Conservation (phyloP, 2,797 vertebrate species). For the Gallirallus australis region DNA sequence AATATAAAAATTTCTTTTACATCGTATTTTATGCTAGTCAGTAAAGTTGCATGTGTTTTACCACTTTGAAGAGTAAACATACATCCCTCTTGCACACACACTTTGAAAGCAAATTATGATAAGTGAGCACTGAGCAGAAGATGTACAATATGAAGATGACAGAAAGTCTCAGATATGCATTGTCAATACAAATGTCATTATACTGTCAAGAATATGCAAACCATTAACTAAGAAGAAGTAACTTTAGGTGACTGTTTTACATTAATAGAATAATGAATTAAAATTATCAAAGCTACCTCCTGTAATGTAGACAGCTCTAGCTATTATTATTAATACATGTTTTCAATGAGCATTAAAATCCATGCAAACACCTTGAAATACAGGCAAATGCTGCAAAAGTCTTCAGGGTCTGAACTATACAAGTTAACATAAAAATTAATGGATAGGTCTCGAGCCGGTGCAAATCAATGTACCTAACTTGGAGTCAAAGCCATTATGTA, state of each 20-base stretch:
- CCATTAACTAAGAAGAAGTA: neutral
- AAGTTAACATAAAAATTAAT: neutral
- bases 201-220: neutral
- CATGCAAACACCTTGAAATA: neutral
- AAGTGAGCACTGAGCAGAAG: neutral
- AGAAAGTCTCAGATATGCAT: neutral
- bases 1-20: rapidly evolving
- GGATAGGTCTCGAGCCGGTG: neutral
- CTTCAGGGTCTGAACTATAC: neutral
- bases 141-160: neutral
- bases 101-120: neutral
- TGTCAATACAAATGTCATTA: neutral
- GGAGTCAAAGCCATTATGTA: neutral
- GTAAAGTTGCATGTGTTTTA: neutral
- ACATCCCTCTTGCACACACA: neutral
- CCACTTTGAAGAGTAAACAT: neutral
- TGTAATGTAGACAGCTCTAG: neutral
- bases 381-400: neutral
- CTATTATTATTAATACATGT: neutral
- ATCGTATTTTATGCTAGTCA: neutral
- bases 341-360: neutral
- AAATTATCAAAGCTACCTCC: neutral
- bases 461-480: neutral
- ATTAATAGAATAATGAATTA: neutral
- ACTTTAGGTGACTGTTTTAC: neutral